Base-by-base conservation (phyloP, 2,888 invertebrate species). In the Cephus runcator region DNA sequence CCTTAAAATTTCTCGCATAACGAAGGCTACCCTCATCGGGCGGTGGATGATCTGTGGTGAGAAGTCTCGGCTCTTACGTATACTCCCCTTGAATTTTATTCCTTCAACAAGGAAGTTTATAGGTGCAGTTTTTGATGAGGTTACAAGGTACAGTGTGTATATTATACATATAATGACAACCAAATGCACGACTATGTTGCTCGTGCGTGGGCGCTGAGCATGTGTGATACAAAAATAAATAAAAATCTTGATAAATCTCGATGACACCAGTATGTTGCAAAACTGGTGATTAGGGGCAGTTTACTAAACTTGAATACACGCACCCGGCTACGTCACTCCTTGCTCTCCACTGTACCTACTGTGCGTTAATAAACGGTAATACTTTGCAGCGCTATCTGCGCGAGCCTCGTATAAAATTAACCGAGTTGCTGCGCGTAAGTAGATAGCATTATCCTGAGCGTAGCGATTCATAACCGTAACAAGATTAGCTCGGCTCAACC, bases 401-500 rank as follows among this genome's bases (percentile, higher is more conserved):
- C n/a, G 31, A 75, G 12, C 23, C 30, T 33, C 76, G 85, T 83
- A 84, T 86, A 84, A 85, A 85, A 86, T 86, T 84, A 86, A 84
- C 81, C 79, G 69, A 79, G 77, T 77, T 74, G 79, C 79, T 79
- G 79, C 80, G 82, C 76, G 81, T 81, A 85, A 86, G 85, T 84
- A 86, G 86, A 85, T 82, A 83, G 81, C 81, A 83, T 86, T 85
- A 86, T 83, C 83, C 84, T 81, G 83, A 85, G 83, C 82, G 80
- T 79, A 79, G 80, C 85, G 86, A 88, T 89, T 88, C 86, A 88
- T 88, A 88, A 88, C 85, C 82, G 83, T 87, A 88, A 89, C 87
- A 83, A 88, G 88, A 88, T 88, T 88, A 88, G 83, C 83, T 77
- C 73, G 79, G 76, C 82, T 81, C 84, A 79, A 81, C 80, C 81